Base-by-base conservation (phyloP, 2,113 vertebrate genomes). In the Pipra filicauda region DNA sequence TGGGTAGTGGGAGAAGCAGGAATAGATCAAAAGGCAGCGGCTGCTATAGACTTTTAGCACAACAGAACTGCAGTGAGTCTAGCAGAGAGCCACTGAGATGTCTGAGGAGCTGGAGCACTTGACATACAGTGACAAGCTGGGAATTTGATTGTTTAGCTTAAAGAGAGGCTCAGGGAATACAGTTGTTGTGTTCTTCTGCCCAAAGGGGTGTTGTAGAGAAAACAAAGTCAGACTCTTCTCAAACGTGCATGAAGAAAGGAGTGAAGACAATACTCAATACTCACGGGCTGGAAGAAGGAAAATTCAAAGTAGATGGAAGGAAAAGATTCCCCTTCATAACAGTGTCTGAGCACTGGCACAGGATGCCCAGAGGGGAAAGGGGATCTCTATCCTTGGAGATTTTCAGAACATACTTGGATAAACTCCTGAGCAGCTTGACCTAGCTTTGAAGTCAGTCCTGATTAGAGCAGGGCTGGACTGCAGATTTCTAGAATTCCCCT, bases 11-110 rank as follows among this genome's bases (percentile, higher is more conserved):
- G 59, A 91, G 48, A 81, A 61, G 48, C 62, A 79, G 6, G 0
- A 97, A 75, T 28, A 91, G 57, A 75, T 85, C 74, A 93, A 85
- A 85, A 95, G 30, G 9, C 5, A 1, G 22, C 19, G 61, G 27
- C 30, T 93, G 44, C 48, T 89, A 3, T 11, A 81, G 81, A 74
- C 27, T 66, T 61, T 67, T 30, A 87, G 23, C 12, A 43, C 21
- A 81, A 64, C 20, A 66, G 46, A 83, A 61, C 37, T 55, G 20
- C 31, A 52, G 39, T 37, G 52, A 74, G 48, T 81, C 57, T 48
- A 71, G 33, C 16, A 82, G 30, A 16, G 31, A 11, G 13, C 5
- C 33, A 31, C n/a, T 49, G 57, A 67, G 48, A 72, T 35, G 39
- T 23, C 13, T 93, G 65, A 71, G 33, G 14, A 39, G 12, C 48